Base-by-base conservation (phyloP, 2,113 vertebrate genomes). In the Calypte anna region DNA sequence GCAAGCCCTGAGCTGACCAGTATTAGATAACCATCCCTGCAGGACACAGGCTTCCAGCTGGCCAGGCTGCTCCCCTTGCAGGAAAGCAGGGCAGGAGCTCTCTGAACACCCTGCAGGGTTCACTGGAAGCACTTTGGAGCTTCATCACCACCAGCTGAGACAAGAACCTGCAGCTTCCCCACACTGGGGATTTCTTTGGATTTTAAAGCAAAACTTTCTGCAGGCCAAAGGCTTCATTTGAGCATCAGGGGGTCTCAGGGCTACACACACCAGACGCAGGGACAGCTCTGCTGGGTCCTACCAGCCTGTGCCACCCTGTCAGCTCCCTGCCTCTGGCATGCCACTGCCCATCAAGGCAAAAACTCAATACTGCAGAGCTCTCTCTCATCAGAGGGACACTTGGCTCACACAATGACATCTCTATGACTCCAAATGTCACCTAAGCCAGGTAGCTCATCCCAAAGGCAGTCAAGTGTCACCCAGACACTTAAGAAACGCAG, bases 11-110 rank as follows among this genome's bases (percentile, higher is more conserved):
- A 62, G 38, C 61, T 2, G 3, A 21, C 38, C 53, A 53, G 50
- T 2, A 0, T 30, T 43, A 68, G 90, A 66, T 20, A 89, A 88
- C 66, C 14, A 7, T 22, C 20, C 75, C 78, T 38, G 16, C 0
- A 4, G 76, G 44, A 53, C 0, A 1, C 1, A 2, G 30, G 38
- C 28, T 54, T 44, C n/a, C 44, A 67, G 38, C 31, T 0, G 0
- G 19, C 48, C 63, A 40, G 61, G 43, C 73, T 64, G 55, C 55
- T 19, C 21, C 48, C 46, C 44, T 14, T 7, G 9, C 64, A 43
- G 23, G n/a, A 43, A 48, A 55, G 54, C 10, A 18, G 61, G 58
- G 48, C 28, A 30, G 31, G 30, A 2, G 1, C 68, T 23, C 85
- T n/a, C 38, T 4, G 22, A 64, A 51, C 3, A 2, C 17, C 59